Evolutionary conservation across 2,888 invertebrate species (phyloP), one percentile per base, ranked within the genome.

Genomic region (Hipparchia semele): DNA sequence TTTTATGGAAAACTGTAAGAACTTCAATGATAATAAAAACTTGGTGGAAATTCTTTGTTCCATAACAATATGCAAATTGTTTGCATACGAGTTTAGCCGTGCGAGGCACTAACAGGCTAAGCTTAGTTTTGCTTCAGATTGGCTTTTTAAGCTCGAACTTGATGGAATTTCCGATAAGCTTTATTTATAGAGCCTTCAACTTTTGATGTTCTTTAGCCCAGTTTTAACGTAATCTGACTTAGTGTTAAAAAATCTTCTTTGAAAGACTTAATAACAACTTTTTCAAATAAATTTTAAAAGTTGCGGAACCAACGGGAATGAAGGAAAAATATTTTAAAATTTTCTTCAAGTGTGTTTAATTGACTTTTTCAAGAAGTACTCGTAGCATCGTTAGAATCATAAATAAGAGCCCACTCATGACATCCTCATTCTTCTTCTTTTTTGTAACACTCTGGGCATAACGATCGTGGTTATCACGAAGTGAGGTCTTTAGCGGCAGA

Each of bases 61-160:
- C 33, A 65, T 51, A 49, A 10, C 33, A 65, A 53, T 33, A 23
- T 65, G 65, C 53, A 65, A 65, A 65, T 65, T 65, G 65, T 65
- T 65, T 6, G 65, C 33, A 65, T 33, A 8, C 53, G 51, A 53
- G 64, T 13, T 64, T 10, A 13, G 23, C 51, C 10, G 10, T 6
- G 65, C 10, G 65, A 53, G 7, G 33, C 53, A 33, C 51, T 65
- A 53, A 33, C 51, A 33, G 33, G 51, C 33, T 53, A 6, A 13
- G 53, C 65, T 65, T 23, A 51, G 65, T 33, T 23, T 53, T 65
- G 51, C 33, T 13, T 51, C 51, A 65, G 53, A 12, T 53, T 51
- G 64, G 64, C 64, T 49, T 64, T 60, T 23, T 13, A 64, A 49
- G 64, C 51, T 23, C 49, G 23, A 64, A 23, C 23, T 64, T 53